Conservation (phyloP, 1,140 invertebrate species). For the Zaprionus camerounensis region DNA sequence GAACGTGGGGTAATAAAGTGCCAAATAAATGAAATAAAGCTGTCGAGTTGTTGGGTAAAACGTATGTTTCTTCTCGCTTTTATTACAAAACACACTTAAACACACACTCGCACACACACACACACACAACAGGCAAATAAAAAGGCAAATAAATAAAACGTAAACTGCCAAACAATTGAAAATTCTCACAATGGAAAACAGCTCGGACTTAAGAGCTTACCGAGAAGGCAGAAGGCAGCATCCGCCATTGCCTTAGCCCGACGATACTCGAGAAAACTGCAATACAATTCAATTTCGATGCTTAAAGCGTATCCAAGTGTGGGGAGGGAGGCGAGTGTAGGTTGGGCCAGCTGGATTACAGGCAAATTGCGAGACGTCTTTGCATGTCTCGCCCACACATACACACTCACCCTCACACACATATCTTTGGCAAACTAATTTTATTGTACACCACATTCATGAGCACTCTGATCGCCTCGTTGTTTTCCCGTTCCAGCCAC, state of each 20-base stretch:
- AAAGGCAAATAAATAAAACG: conserved; percentile 76
- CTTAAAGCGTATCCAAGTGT: conserved; percentile 57
- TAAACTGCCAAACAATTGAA: conserved; percentile 79
- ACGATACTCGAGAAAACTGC: conserved; percentile 41
- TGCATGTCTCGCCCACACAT: conserved; percentile 63
- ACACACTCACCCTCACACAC: conserved; percentile 1
- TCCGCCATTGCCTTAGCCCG: conserved; percentile 4
- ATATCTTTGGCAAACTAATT: conserved; percentile 61
- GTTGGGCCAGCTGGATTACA: conserved; percentile 57
- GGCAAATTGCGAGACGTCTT: conserved; percentile 78
- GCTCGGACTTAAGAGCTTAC: conserved; percentile 72
- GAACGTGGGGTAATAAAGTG: conserved; percentile 76
- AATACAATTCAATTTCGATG: conserved; percentile 63
- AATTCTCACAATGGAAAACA: conserved; percentile 66
- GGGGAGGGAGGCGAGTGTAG: neutral
- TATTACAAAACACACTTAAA: conserved; percentile 80
- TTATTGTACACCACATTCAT: conserved; percentile 75
- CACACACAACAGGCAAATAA: conserved; percentile 34
- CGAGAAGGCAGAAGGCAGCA: conserved; percentile 54
- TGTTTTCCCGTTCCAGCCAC: conserved; percentile 32
- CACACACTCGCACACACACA: conserved; percentile 16
- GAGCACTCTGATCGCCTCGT: conserved; percentile 29
- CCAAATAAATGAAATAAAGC: conserved; percentile 82
- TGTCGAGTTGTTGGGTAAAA: conserved; percentile 50
- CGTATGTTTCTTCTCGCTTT: conserved; percentile 75